Base-by-base conservation (phyloP, 2,797 vertebrate species). In the Diceros bicornis region DNA sequence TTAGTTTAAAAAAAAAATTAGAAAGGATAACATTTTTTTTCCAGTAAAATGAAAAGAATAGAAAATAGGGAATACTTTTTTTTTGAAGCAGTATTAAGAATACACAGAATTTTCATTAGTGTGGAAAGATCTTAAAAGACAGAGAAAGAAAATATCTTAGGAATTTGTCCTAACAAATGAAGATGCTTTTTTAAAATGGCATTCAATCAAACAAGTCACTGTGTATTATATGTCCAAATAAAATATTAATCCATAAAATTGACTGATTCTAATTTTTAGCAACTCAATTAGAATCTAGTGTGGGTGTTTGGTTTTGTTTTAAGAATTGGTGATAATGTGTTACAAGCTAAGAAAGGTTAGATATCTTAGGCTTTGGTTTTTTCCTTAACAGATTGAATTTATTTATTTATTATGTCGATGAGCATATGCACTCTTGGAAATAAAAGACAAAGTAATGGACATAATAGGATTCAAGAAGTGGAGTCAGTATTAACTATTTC, bases 191-290 rank as follows among this genome's bases (percentile, higher is more conserved):
- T 96, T 77, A 44, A 95, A 93, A 77, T 94, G 75, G 47, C 52
- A 89, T 90, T 52, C 29, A 92, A 4, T 84, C 32, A 44, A 74
- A 61, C 14, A 92, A 71, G 41, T 84, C 37, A 64, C 59, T 91
- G 11, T 94, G 69, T 92, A 25, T 83, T 87, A 72, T 68, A 50
- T 85, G 34, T 89, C 50, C 52, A 93, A 86, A 91, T 95, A 94
- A 93, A 96, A 91, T 88, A 29, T 29, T 85, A 78, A 95, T 91
- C 44, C n/a, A 44, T 81, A 94, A 87, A 95, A 71, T 89, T 71
- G 69, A 83, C 66, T 88, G n/a, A 81, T 92, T 92, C 52, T 92
- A 91, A 88, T 95, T 87, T 90, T 95, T 91, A 96, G 57, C 8
- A 94, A 52, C 47, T 84, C 69, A 71, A 4, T 88, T 96, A 89